Evolutionary conservation across 2,888 invertebrate species (phyloP).

Genomic region (Metallyticus violacea): DNA sequence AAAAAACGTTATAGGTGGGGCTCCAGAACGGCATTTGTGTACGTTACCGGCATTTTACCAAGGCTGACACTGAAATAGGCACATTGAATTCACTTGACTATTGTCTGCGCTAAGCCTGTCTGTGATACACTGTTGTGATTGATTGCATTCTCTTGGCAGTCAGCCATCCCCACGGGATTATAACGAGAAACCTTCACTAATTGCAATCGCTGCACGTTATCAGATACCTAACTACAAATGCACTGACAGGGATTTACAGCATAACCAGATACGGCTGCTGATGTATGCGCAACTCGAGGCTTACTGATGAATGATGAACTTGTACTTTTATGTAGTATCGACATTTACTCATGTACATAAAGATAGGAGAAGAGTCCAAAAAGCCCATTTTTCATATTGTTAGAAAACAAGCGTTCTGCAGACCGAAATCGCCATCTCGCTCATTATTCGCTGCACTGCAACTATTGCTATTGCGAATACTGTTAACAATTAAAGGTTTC

Average conservation of each 20-base stretch:
- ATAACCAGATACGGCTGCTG: background rate
- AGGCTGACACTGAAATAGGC: background rate
- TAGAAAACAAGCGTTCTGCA: background rate
- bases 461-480: too few species aligned
- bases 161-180: background rate
- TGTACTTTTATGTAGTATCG: too few species aligned
- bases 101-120: background rate
- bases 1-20: background rate
- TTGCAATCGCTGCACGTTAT: background rate
- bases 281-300: background rate
- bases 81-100: background rate
- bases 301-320: background rate
- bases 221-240: background rate
- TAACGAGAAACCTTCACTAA: background rate
- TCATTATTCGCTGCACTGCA: background rate
- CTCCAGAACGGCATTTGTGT: background rate
- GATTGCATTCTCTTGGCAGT: background rate
- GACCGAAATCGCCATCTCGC: too few species aligned
- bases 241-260: background rate
- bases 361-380: too few species aligned
- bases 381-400: background rate
- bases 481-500: too few species aligned
- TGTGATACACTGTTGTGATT: background rate
- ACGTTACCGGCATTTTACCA: background rate
- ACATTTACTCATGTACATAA: too few species aligned